These are phyloP conservation scores for Gymnogyps californianus DNA, from an alignment of 2,113 vertebrate genomes.

Conservation along the genomic window DNA sequence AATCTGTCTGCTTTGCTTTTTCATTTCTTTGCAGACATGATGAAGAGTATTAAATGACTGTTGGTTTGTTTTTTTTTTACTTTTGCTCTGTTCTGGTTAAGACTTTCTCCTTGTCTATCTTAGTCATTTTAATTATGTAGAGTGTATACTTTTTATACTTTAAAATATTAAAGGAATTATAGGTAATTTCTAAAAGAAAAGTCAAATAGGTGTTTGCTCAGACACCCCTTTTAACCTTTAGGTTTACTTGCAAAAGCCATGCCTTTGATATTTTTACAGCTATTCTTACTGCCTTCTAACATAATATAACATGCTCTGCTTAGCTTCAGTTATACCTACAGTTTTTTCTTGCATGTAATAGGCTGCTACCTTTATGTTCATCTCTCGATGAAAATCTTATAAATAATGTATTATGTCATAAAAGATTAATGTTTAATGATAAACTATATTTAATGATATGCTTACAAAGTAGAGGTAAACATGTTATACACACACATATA, in stretches of 20 bases:
- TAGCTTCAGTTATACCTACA: neutral
- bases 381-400: neutral
- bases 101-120: neutral
- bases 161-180: neutral
- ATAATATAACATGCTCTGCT: neutral
- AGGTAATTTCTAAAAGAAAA: neutral
- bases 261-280: neutral
- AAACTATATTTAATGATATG: neutral
- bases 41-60: neutral
- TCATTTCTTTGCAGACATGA: neutral
- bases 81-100: neutral
- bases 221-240: neutral
- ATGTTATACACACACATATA: fast-evolving
- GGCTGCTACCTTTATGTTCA: neutral
- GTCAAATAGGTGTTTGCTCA: neutral
- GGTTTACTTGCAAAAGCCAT: neutral
- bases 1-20: neutral
- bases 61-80: neutral
- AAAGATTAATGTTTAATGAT: neutral
- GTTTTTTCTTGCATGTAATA: neutral
- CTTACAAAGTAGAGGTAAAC: neutral
- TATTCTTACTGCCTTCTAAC: neutral
- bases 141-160: neutral
- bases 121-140: neutral
- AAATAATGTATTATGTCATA: neutral